Conservation (phyloP, 1,140 invertebrate genomes). For the Danaus plexippus region DNA sequence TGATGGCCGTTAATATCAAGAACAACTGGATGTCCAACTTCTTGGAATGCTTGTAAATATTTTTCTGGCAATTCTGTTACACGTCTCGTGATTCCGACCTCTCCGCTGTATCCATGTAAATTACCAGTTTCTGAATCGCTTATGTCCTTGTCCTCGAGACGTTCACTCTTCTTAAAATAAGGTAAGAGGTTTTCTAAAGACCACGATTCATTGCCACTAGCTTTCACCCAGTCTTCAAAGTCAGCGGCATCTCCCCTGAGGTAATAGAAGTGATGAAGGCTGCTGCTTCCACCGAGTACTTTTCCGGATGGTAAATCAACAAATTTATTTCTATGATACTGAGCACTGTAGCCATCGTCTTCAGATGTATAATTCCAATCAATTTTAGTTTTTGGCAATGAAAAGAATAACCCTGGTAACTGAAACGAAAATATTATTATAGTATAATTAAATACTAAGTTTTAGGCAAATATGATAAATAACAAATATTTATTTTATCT, state of each 20-base stretch:
- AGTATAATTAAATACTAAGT: no score
- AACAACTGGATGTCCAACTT: conserved; percentile 22
- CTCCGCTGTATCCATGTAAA: conserved; percentile 20
- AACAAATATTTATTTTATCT: no score
- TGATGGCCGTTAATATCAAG: conserved; percentile 19
- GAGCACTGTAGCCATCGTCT: conserved; percentile 74
- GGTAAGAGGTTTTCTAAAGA: conserved; percentile 77
- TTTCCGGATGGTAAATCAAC: conserved; percentile 78
- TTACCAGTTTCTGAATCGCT: conserved; percentile 8
- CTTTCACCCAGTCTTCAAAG: conserved; percentile 73
- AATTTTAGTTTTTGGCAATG: conserved; percentile 7
- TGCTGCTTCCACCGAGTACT: conserved; percentile 79
- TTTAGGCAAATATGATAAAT: no score
- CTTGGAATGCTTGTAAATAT: conserved; percentile 14
- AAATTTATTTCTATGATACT: conserved; percentile 71
- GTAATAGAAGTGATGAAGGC: conserved; percentile 83
- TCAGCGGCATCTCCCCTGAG: conserved; percentile 73
- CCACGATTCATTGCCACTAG: conserved; percentile 77
- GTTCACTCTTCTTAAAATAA: conserved; percentile 37
- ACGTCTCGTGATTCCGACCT: conserved; percentile 12
- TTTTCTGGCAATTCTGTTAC: no score
- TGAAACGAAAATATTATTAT: conserved; percentile 9
- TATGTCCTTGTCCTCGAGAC: conserved; percentile 18
- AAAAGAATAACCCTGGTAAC: conserved; percentile 17
- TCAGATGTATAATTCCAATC: conserved; percentile 82